These are phyloP conservation scores for Pseudois nayaur DNA, from an alignment of 2,113 vertebrate species.

Conservation along the genomic window DNA sequence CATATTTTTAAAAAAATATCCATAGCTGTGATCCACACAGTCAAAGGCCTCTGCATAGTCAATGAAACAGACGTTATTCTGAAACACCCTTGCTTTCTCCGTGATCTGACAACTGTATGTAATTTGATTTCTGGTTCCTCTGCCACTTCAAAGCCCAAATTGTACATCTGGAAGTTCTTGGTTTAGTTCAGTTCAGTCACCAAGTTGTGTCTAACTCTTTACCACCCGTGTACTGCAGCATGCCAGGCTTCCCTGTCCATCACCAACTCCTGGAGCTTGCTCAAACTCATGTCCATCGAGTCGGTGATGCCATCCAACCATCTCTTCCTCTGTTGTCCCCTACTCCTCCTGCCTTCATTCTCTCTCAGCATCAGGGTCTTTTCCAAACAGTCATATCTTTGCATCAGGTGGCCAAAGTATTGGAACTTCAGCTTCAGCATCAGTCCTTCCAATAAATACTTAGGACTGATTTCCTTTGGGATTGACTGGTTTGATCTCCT, in stretches of 20 bases:
- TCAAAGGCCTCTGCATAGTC: not conserved
- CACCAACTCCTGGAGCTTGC: not conserved
- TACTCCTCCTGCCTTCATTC: not conserved
- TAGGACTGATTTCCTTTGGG: not conserved
- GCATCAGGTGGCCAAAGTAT: not conserved
- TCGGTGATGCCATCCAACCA: not conserved
- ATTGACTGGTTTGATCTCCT: not conserved
- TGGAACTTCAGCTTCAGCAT: not conserved
- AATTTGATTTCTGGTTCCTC: not conserved
- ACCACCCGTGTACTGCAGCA: not conserved
- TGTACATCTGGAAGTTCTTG: not conserved
- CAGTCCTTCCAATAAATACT: not conserved
- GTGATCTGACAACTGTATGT: not conserved
- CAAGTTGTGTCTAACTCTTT: not conserved
- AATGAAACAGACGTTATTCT: not conserved
- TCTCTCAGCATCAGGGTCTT: not conserved
- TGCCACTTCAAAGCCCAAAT: not conserved
- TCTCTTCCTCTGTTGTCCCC: not conserved
- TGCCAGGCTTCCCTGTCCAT: not conserved
- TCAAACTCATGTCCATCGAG: not conserved
- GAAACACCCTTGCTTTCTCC: not conserved
- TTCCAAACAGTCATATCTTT: not conserved
- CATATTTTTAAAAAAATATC: not conserved
- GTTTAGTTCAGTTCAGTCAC: not conserved
- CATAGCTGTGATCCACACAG: not conserved